These are phyloP conservation scores for Biston stratarius DNA, from an alignment of 2,888 invertebrate species.

Conservation along the genomic window DNA sequence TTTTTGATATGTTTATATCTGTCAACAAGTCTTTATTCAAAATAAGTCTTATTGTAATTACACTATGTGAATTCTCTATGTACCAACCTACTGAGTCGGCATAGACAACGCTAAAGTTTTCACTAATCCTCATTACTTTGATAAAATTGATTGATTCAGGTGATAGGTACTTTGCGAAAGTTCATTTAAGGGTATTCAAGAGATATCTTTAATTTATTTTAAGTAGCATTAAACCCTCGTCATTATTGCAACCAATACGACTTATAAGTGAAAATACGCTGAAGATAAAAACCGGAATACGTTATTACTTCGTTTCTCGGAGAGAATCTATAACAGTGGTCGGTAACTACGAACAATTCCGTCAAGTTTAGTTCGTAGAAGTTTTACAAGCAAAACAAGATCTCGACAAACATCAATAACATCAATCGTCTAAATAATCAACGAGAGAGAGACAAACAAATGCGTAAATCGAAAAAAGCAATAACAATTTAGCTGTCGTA, in stretches of 20 bases:
- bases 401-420: slow-evolving; percentile 41
- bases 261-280: neutral
- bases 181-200: too few species aligned
- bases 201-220: too few species aligned
- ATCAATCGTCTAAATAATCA: slow-evolving; percentile 59
- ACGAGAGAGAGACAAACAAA: slow-evolving; percentile 66
- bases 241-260: too few species aligned
- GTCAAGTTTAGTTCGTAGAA: neutral
- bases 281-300: neutral
- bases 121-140: too few species aligned
- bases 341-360: neutral
- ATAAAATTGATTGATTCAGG: too few species aligned
- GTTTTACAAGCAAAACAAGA: slow-evolving; percentile 35
- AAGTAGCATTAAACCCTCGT: too few species aligned
- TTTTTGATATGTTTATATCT: too few species aligned
- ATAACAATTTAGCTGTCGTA: slow-evolving; percentile 75
- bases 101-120: neutral
- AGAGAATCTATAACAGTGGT: too few species aligned
- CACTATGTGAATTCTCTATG: too few species aligned
- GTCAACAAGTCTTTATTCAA: too few species aligned
- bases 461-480: slow-evolving; percentile 74
- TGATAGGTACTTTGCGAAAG: too few species aligned
- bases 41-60: too few species aligned
- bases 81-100: neutral
- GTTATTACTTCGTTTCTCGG: neutral